Conservation (phyloP, 2,113 vertebrate genomes). For the Centropristis striata region DNA sequence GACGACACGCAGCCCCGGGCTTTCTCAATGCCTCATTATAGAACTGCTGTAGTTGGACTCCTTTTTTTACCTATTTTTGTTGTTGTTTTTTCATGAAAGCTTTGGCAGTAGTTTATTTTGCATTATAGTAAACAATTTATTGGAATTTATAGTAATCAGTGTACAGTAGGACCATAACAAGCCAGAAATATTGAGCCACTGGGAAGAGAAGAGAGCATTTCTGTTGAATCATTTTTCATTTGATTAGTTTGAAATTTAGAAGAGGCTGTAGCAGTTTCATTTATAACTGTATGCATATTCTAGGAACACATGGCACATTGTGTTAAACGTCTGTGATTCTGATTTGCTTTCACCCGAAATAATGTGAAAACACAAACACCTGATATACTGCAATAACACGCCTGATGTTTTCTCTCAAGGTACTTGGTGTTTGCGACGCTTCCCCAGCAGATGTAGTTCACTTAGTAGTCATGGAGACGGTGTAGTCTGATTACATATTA, state of each 20-base stretch:
- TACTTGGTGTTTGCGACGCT: not conserved
- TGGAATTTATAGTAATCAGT: slow-evolving; percentile 22
- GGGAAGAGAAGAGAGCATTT: slow-evolving; percentile 16
- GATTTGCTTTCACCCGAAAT: slow-evolving; percentile 34
- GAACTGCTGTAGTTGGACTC: slow-evolving; percentile 39
- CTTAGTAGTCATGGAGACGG: slow-evolving; percentile 1
- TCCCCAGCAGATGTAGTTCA: not conserved
- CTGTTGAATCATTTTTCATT: slow-evolving; percentile 19
- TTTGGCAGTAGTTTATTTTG: slow-evolving; percentile 33
- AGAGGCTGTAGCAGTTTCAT: not conserved
- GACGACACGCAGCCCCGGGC: slow-evolving; percentile 4
- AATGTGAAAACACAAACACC: slow-evolving; percentile 57
- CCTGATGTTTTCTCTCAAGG: slow-evolving; percentile 8
- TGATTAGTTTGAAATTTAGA: not conserved
- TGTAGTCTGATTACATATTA: too few species aligned
- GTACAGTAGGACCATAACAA: slow-evolving; percentile 7
- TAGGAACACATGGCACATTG: not conserved
- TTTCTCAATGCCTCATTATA: slow-evolving; percentile 4
- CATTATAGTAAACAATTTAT: not conserved
- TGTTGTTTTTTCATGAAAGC: slow-evolving; percentile 27
- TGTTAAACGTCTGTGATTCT: not conserved
- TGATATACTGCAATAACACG: slow-evolving; percentile 26
- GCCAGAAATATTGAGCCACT: slow-evolving; percentile 28
- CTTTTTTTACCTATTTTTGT: slow-evolving; percentile 18
- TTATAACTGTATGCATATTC: not conserved